Percentiles rank a stretch among this genome's conserved stretches.
Evolutionary conservation across 2,797 vertebrate genomes (phyloP).

Genomic region (Psittacula echo): DNA sequence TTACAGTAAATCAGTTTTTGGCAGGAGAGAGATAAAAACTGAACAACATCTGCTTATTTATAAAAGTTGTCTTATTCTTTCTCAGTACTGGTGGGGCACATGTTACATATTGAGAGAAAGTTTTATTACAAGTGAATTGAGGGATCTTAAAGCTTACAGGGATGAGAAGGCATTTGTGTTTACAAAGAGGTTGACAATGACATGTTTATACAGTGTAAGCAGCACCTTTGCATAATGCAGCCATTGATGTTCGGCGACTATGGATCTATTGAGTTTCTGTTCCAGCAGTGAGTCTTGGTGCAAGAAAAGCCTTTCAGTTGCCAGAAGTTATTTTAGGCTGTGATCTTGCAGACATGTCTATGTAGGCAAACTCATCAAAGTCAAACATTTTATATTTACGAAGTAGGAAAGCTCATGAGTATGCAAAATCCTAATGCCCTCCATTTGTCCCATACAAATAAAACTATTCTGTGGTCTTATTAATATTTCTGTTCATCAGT

Average conservation of each 20-base stretch:
- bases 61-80: conserved; percentile 48
- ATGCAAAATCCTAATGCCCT: not conserved
- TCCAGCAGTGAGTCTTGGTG: not conserved
- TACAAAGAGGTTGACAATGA: not conserved
- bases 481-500: not conserved
- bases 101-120: conserved; percentile 19
- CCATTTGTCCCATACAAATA: not conserved
- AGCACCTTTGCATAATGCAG: not conserved
- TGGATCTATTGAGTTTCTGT: not conserved
- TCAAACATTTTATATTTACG: not conserved
- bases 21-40: conserved; percentile 70
- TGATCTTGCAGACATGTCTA: not conserved
- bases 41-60: conserved; percentile 72
- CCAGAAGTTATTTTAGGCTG: not conserved
- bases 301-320: not conserved
- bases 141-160: not conserved
- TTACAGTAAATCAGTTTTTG: conserved; percentile 78
- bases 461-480: not conserved
- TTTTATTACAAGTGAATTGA: conserved; percentile 24
- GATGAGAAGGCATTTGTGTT: not conserved
- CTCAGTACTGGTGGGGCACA: conserved; percentile 3
- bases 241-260: not conserved
- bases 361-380: not conserved
- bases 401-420: not conserved
- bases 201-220: not conserved